Base-by-base conservation (phyloP, 2,888 invertebrate species). In the Slavum lentiscoides region DNA sequence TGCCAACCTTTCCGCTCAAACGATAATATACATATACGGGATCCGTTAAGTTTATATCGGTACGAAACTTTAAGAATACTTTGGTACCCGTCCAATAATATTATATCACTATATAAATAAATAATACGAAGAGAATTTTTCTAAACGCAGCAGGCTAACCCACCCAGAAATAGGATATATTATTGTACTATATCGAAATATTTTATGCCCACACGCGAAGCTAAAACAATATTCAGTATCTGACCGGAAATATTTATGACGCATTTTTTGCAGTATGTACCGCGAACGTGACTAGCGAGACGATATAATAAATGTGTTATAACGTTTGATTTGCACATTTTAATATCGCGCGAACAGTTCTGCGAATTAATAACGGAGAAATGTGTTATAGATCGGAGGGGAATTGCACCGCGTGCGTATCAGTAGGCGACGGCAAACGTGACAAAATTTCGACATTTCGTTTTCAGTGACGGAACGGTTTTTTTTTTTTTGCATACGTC, bases 211-310 rank as follows among this genome's bases (percentile, higher is more conserved):
- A 66, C 39, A 19, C 37, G 66, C 55, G 66, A n/a, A 21, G 30
- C 37, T 64, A 55, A 4, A 30, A 55, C 43, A 19, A 13, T 53
- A 55, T 64, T 67, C 66, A 59, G 55, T 72, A 55, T 58, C 19
- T 66, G 39, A 58, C 74, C 39, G 58, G 74, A 75, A 75, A 75
- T 76, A 76, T 76, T 59, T 59, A 68, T 76, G 75, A 76, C 75
- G 75, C 59, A 59, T 76, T 59, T 30, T 30, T 2, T 30, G 4
- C n/a, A 30, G 4, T 30, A 30, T 30, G n/a, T 19, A 59, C 43
- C 43, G 30, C 30, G 43, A 49, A 76, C 75, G 75, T 76, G 75
- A 76, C 67, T 59, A 43, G 43, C 17, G 58, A 59, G 19, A 43
- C 21, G 30, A 66, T 58, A 19, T 30, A 2, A 30, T 30, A 30